These are phyloP conservation scores for Microctonus hyperodae DNA, from an alignment of 2,888 invertebrate species.

Conservation along the genomic window DNA sequence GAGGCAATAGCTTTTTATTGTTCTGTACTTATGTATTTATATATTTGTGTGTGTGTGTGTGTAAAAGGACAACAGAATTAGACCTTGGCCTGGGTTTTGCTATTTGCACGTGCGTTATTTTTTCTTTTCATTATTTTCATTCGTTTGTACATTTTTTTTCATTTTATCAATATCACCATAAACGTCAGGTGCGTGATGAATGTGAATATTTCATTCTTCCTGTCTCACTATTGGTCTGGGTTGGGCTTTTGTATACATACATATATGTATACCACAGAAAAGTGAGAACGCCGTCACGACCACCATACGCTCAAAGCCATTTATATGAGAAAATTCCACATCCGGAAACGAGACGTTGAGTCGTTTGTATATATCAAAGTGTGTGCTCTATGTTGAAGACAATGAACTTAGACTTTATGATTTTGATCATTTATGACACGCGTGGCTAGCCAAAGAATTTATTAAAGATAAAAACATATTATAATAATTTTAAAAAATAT, in stretches of 20 bases:
- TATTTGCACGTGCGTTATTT: not conserved
- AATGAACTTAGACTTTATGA: slow-evolving; percentile 30
- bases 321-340: slow-evolving; percentile 26
- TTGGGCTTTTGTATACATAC: slow-evolving; percentile 22
- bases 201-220: slow-evolving; percentile 13
- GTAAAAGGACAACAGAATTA: not conserved
- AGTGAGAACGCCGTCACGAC: slow-evolving; percentile 13
- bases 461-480: slow-evolving; percentile 7
- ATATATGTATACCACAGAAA: not conserved
- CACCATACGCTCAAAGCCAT: not conserved
- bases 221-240: slow-evolving; percentile 16
- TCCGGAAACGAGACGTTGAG: slow-evolving; percentile 28
- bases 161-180: not conserved
- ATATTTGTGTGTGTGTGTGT: too few relatives aligned
- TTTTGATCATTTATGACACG: slow-evolving; percentile 25
- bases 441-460: slow-evolving; percentile 18
- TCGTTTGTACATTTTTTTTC: not conserved
- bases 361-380: slow-evolving; percentile 1
- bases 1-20: not conserved
- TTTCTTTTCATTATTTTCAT: not conserved
- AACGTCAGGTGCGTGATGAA: slow-evolving; percentile 30
- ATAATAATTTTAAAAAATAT: not conserved
- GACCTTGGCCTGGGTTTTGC: slow-evolving; percentile 3
- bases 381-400: slow-evolving; percentile 19
- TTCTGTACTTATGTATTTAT: too few relatives aligned